These are phyloP conservation scores for Iguana delicatissima DNA, from an alignment of 2,797 vertebrate species.

Conservation along the genomic window DNA sequence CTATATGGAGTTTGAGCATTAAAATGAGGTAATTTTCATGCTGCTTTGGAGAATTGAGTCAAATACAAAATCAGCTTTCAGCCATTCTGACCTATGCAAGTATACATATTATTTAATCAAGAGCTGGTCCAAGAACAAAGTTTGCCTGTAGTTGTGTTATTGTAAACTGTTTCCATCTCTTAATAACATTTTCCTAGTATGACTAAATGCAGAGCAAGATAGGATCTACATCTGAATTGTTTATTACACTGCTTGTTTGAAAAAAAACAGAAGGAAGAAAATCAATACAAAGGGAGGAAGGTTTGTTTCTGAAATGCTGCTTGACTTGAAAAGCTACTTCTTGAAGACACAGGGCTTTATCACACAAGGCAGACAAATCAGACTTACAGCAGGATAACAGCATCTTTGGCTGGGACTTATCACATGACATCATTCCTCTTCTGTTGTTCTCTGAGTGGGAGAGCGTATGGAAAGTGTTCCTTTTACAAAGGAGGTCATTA, in stretches of 20 bases:
- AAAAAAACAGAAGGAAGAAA: background rate
- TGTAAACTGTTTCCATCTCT: background rate
- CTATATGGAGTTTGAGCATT: background rate
- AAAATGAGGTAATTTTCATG: background rate
- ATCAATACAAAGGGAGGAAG: background rate
- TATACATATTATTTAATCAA: constrained; percentile 27
- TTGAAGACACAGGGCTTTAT: no score
- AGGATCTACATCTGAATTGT: constrained; percentile 14
- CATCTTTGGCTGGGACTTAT: no score
- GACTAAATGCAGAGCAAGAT: constrained; percentile 1
- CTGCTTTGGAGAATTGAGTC: background rate
- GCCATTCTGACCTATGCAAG: background rate
- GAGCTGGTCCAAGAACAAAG: background rate
- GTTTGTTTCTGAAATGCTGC: background rate
- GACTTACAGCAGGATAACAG: no score
- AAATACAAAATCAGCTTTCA: constrained; percentile 13
- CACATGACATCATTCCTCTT: no score
- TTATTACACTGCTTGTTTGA: background rate
- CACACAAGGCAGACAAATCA: no score
- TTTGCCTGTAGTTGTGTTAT: constrained; percentile 20
- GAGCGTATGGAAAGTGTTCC: no score
- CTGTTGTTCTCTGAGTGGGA: no score
- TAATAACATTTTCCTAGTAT: constrained; percentile 14
- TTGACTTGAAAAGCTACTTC: background rate
- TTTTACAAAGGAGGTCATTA: no score